Base-by-base conservation (phyloP, 1,140 invertebrate species). In the Carposina sasakii region DNA sequence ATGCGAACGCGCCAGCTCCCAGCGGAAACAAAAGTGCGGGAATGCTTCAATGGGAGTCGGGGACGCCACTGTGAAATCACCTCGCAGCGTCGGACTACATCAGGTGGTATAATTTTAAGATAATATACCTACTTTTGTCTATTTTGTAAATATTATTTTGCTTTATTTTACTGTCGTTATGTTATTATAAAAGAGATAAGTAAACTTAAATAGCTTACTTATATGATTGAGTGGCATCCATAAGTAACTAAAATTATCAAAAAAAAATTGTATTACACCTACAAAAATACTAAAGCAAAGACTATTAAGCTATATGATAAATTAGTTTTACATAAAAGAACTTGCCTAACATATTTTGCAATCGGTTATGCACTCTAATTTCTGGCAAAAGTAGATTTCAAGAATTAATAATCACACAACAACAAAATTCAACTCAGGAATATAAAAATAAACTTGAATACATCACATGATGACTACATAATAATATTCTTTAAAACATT, bases 11-110 rank as follows among this genome's bases (percentile, higher is more conserved):
- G 52, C 30, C 43, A 20, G 17, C 36, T 9, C 53, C 48, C 19
- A 28, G 39, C 48, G 66, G 63, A 62, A 60, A 67, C 63, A 63
- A 69, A 64, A 13, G 61, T 58, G 44, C 48, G 48, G 21, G 52
- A 52, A 26, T 26, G 24, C 12, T 12, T 26, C 5, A 26, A 12
- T 5, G 12, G 24, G 12, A 26, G 24, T 26, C 5, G 12, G 24
- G 24, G 12, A 26, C 24, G 5, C 12, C 24, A 26, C 5, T 12
- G 12, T 5, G 5, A 26, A 26, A 5, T 6, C 24, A 26, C 12
- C 24, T 26, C 12, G 5, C 12, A 12, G 12, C 5, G 24, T 26
- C 24, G 5, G 5, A 6, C 12, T 34, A 13, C 9, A 2, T 9
- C 10, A 34, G 33, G 13, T 16, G 15, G 2, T 13, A 30, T 10